Evolutionary conservation across 2,113 vertebrate species (phyloP).

Genomic region (Oceanodroma tethys): DNA sequence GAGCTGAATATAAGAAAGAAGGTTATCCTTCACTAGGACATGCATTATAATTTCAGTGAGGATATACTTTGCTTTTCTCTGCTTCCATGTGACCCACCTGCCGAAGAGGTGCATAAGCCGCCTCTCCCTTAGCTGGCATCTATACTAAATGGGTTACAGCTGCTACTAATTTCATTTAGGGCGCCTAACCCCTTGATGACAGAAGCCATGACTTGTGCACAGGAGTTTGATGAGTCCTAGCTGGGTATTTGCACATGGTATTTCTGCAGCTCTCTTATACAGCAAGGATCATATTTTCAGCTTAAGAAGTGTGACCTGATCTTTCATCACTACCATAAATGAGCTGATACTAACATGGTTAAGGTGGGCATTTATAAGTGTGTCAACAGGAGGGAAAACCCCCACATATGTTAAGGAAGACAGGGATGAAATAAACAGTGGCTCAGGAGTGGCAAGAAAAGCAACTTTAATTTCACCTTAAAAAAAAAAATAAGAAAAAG

Average conservation of each 20-base stretch:
- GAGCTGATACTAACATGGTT: not conserved
- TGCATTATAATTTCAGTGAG: not conserved
- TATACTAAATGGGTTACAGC: not conserved
- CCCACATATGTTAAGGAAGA: not conserved
- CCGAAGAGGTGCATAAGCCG: not conserved
- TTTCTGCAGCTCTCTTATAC: not conserved
- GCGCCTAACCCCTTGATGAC: not conserved
- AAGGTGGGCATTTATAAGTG: not conserved
- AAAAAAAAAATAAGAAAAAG: not conserved
- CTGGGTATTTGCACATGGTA: not conserved
- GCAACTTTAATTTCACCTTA: not conserved
- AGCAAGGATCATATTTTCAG: not conserved
- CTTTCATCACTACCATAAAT: not conserved
- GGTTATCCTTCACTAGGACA: not conserved
- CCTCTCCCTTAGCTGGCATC: not conserved
- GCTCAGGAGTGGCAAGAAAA: not conserved
- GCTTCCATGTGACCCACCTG: not conserved
- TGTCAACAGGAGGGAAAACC: not conserved
- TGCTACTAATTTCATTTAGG: slow-evolving; percentile 10
- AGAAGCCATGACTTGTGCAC: not conserved
- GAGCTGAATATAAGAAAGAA: not conserved
- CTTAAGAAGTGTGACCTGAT: not conserved
- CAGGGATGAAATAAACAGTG: not conserved
- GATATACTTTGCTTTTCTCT: not conserved
- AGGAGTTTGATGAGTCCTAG: not conserved